Evolutionary conservation across 2,888 invertebrate species (phyloP).

Genomic region (Orthosia gracilis): DNA sequence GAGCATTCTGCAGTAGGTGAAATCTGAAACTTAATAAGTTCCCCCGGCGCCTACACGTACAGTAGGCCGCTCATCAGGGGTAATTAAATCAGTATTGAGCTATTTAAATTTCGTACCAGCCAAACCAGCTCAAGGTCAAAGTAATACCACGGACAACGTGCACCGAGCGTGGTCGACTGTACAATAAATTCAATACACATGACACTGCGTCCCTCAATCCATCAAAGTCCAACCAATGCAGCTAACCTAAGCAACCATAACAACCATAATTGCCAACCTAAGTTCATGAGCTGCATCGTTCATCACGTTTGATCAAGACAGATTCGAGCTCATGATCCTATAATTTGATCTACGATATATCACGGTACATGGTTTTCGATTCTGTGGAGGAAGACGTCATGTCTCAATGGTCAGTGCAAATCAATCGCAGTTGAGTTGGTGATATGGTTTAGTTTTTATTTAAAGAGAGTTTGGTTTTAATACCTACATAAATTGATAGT

Average conservation of each 20-base stretch:
- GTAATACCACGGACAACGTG: neutral
- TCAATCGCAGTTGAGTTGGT: neutral
- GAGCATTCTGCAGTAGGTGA: too few species aligned
- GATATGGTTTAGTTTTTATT: too few species aligned
- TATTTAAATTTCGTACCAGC: neutral
- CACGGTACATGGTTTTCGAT: slow-evolving; percentile 28
- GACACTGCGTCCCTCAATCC: slow-evolving; percentile 17
- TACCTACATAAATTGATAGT: too few species aligned
- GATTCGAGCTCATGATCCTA: slow-evolving; percentile 42
- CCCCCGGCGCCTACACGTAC: neutral
- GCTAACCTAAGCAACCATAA: slow-evolving; percentile 33
- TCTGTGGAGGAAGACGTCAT: slow-evolving; percentile 8
- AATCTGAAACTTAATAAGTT: too few species aligned
- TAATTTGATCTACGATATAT: slow-evolving; percentile 59
- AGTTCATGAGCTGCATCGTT: slow-evolving; percentile 51
- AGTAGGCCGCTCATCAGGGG: neutral
- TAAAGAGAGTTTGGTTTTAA: too few species aligned
- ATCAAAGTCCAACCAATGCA: slow-evolving; percentile 31
- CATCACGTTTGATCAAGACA: slow-evolving; percentile 57
- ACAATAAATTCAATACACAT: neutral
- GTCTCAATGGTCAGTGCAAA: neutral
- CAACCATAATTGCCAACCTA: slow-evolving; percentile 50
- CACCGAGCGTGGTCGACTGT: neutral
- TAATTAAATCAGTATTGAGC: neutral
- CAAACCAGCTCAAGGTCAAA: neutral